Percentiles rank a stretch among this genome's conserved stretches.
phyloP scores from a whole-genome alignment of 1,140 invertebrate species.

The Teleopsis dalmanni region DNA sequence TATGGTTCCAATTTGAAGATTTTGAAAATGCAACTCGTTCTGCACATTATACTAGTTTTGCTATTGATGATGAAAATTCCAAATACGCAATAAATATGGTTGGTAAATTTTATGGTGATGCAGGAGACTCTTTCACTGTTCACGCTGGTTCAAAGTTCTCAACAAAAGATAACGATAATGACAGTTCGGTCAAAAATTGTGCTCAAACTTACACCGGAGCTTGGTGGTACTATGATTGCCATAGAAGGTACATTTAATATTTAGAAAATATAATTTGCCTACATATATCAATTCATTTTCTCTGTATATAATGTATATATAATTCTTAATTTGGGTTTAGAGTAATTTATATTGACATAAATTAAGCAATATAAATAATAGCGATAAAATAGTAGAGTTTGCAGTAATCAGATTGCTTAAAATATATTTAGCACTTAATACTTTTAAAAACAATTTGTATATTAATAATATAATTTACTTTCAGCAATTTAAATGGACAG shows the following conservation, averaged over 20 bases:
- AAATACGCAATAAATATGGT: constrained; percentile 57
- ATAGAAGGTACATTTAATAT: constrained; percentile 5
- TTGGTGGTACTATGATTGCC: constrained; percentile 8
- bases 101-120: constrained; percentile 56
- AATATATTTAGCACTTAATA: too few species aligned
- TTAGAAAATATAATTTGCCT: too few species aligned
- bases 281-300: too few species aligned
- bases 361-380: too few species aligned
- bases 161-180: constrained; percentile 4
- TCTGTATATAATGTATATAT: too few species aligned
- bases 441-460: too few species aligned
- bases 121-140: constrained; percentile 53
- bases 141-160: constrained; percentile 3
- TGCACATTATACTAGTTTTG: constrained; percentile 59
- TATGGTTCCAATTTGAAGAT: constrained; percentile 58
- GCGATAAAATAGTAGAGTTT: too few species aligned
- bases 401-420: too few species aligned
- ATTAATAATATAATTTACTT: too few species aligned
- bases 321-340: too few species aligned
- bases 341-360: too few species aligned
- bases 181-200: background rate
- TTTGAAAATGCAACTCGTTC: constrained; percentile 47
- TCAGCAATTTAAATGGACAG: constrained; percentile 7
- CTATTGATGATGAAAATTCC: constrained; percentile 54
- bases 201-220: background rate